Conservation (phyloP, 2,888 invertebrate species). For the Meloe dianella region DNA sequence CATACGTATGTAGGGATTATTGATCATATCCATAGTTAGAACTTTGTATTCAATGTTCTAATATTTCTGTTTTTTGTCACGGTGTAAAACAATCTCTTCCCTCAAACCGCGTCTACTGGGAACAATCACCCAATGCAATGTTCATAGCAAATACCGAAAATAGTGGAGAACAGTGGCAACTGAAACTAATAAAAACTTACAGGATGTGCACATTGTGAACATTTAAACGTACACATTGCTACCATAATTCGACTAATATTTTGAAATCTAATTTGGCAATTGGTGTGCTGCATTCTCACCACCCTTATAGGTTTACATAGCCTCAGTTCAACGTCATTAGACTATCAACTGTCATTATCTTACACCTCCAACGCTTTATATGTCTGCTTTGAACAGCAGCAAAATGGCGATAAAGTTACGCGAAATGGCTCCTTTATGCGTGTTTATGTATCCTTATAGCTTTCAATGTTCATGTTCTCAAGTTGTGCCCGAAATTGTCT, state of each 20-base stretch:
- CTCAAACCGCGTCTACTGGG: not conserved
- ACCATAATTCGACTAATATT: constrained; percentile 48
- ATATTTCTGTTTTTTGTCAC: not conserved
- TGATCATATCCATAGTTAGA: not conserved
- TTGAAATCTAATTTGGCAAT: constrained; percentile 49
- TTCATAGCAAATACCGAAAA: not conserved
- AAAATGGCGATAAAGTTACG: constrained; percentile 60
- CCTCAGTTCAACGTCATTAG: constrained; percentile 48
- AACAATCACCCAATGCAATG: not conserved
- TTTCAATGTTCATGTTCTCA: constrained; percentile 54
- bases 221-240: constrained; percentile 23
- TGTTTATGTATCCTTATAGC: constrained; percentile 59
- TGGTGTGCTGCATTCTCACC: constrained; percentile 38
- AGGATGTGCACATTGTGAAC: not conserved
- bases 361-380: constrained; percentile 55
- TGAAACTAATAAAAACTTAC: not conserved
- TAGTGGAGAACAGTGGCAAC: not conserved
- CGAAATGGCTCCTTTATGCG: constrained; percentile 60
- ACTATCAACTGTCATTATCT: constrained; percentile 59
- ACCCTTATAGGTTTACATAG: constrained; percentile 37
- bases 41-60: not conserved
- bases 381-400: constrained; percentile 54
- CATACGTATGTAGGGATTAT: not conserved
- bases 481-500: constrained; percentile 48
- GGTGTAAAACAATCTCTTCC: not conserved